phyloP scores from a whole-genome alignment of 2,797 vertebrate species.

The Mionectes olivaceus region DNA sequence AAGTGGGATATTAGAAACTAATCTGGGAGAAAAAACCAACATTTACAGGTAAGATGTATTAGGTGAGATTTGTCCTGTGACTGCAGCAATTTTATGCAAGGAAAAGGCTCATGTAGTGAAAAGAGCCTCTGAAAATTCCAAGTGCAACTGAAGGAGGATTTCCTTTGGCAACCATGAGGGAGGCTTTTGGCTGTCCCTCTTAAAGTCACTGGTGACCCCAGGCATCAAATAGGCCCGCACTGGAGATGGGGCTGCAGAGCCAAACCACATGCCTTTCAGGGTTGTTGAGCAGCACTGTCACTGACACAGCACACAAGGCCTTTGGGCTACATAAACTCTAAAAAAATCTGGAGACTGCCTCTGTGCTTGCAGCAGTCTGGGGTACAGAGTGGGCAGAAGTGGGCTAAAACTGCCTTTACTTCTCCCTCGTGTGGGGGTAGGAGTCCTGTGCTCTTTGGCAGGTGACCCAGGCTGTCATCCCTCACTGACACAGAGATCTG shows the following conservation, averaged over 20 bases:
- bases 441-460: neutral
- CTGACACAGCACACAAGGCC: neutral
- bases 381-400: neutral
- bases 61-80: neutral
- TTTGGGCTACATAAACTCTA: neutral
- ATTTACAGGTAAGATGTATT: conserved; percentile 12
- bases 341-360: neutral
- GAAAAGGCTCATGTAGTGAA: neutral
- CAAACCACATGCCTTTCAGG: neutral
- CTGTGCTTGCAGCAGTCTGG: neutral
- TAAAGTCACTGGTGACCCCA: neutral
- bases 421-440: neutral
- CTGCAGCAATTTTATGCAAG: neutral
- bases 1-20: neutral
- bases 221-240: neutral
- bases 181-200: neutral
- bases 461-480: neutral
- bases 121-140: neutral
- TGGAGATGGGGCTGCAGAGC: neutral
- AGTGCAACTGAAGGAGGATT: neutral
- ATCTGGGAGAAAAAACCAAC: neutral
- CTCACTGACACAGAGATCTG: neutral
- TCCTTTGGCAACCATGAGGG: neutral
- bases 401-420: neutral
- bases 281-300: neutral